Conservation (phyloP, 2,113 vertebrate species). For the Sus scrofa region DNA sequence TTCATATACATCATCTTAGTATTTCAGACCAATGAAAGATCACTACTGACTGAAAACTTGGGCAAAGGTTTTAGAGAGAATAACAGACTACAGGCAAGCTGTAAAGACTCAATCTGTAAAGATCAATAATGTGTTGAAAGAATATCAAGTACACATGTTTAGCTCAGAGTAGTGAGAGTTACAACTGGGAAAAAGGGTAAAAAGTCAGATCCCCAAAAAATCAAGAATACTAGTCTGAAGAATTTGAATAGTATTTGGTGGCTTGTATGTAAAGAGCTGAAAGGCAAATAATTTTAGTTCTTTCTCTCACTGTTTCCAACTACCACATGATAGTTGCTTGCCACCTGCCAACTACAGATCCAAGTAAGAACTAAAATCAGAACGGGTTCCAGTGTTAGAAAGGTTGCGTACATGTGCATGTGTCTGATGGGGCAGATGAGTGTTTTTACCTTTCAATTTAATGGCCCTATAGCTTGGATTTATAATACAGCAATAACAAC, state of each 20-base stretch:
- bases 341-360: neutral
- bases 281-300: neutral
- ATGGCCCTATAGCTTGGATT: neutral
- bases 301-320: neutral
- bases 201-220: neutral
- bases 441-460: neutral
- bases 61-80: neutral
- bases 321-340: neutral
- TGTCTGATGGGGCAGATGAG: neutral
- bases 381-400: conserved; percentile 23
- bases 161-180: neutral
- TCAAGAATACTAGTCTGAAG: neutral
- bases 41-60: neutral
- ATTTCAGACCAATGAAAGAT: neutral
- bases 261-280: neutral
- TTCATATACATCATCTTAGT: neutral
- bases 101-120: neutral
- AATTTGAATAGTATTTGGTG: neutral
- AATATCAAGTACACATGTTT: neutral
- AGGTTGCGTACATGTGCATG: neutral
- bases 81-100: neutral
- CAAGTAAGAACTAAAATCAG: neutral
- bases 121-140: neutral
- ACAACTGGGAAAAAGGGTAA: neutral
- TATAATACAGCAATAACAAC: neutral